Evolutionary conservation across 2,888 invertebrate genomes (phyloP), one percentile per base, ranked within the genome.

Genomic region (Eristalis arbustorum): DNA sequence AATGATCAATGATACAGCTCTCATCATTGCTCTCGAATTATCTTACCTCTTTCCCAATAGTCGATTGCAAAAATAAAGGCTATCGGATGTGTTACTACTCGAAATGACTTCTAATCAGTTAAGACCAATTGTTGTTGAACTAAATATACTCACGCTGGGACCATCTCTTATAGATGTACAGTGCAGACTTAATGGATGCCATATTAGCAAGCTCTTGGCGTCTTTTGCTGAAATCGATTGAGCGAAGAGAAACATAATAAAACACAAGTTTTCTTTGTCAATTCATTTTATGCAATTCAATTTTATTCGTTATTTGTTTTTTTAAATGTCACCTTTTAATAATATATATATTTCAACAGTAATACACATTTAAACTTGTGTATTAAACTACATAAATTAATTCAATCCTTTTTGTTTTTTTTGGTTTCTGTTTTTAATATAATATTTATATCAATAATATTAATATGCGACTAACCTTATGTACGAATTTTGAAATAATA

Each of bases 361-460:
- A 87, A 87, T 87, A 87, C 87, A 87, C 87, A 87, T 87, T 85
- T 87, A 87, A 87, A 87, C 87, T 87, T 87, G 87, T 87, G 87
- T 87, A 87, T 79, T 64, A 64, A 83, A 87, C 87, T 87, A 87
- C 87, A 87, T 87, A 87, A 87, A 82, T 87, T 83, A 83, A 83
- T 87, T 81, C 23, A 78, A 40, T 81, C 63, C 25, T 2, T 25
- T 25, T 25, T 72, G 23, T 67, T 67, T 57, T 25, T 31, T 67
- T 66, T 6, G 14, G 18, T 57, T 66, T 34, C 57, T 31, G 10
- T 31, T 42, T 66, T 79, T 68, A 59, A 75, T 84, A 80, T 76
- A 81, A 69, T 81, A 84, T 57, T 72, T 78, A 78, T 82, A 74
- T 87, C 67, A 82, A 75, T 78, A 82, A 82, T 82, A 87, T 85